A percentile compares a stretch with the other conserved stretches of the same genome.
These are phyloP conservation scores for Hydrocynus forskahlii DNA, from an alignment of 2,797 vertebrate species.

Conservation along the genomic window DNA sequence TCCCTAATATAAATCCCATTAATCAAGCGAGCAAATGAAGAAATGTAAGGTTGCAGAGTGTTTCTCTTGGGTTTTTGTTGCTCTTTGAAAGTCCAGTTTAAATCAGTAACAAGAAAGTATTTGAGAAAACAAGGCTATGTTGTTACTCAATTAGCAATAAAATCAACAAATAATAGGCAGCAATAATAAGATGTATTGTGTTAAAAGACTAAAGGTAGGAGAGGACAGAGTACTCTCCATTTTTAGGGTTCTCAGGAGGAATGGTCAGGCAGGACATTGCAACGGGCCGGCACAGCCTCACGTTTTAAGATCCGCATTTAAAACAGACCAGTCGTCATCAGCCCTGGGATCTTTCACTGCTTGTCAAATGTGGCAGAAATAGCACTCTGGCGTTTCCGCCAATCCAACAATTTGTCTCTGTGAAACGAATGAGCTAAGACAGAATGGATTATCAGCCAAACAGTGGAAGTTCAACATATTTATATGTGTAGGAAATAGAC, in stretches of 20 bases:
- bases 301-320: slow-evolving; percentile 16
- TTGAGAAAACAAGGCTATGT: background rate
- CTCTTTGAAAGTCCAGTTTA: background rate
- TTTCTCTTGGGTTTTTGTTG: slow-evolving; percentile 56
- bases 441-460: slow-evolving; percentile 6
- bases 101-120: slow-evolving; percentile 2
- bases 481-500: background rate
- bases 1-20: slow-evolving; percentile 51
- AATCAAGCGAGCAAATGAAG: slow-evolving; percentile 59
- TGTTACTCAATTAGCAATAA: background rate
- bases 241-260: background rate
- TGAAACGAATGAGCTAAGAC: slow-evolving; percentile 36
- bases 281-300: background rate
- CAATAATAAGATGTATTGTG: no score
- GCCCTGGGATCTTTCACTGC: slow-evolving; percentile 12
- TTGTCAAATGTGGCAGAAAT: slow-evolving; percentile 23
- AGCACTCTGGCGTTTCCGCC: slow-evolving; percentile 14
- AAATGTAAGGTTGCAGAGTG: background rate
- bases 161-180: background rate
- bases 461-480: background rate
- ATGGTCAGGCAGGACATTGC: background rate
- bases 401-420: slow-evolving; percentile 29
- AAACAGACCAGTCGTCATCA: slow-evolving; percentile 26
- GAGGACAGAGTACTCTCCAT: background rate
- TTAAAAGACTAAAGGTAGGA: background rate